A percentile compares a stretch with the other conserved stretches of the same genome.
These are phyloP conservation scores for Ophion slaviceki DNA, from an alignment of 2,888 invertebrate genomes.

Conservation along the genomic window DNA sequence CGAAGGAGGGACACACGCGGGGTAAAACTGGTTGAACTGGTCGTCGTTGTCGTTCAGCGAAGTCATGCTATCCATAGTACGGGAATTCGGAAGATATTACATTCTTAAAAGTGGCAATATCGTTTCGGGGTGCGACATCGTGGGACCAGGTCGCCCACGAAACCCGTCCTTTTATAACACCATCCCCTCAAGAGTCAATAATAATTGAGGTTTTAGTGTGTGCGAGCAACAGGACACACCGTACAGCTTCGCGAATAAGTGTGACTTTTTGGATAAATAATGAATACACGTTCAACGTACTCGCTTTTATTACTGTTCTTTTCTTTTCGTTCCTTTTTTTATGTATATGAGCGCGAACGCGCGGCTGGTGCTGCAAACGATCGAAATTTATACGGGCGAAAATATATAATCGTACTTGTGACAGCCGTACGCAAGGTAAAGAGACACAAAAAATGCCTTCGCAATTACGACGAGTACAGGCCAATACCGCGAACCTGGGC, in stretches of 20 bases:
- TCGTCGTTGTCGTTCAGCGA: slow-evolving; percentile 69
- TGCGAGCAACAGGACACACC: not conserved
- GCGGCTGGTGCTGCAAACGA: slow-evolving; percentile 1
- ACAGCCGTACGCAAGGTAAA: not conserved
- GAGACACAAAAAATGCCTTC: not conserved
- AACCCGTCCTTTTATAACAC: slow-evolving; percentile 37
- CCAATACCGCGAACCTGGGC: not conserved
- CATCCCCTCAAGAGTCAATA: slow-evolving; percentile 41
- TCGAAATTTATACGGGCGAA: not conserved
- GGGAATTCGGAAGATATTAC: slow-evolving; percentile 67
- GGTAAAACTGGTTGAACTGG: slow-evolving; percentile 69
- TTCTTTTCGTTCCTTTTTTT: not conserved
- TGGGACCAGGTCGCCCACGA: slow-evolving; percentile 60
- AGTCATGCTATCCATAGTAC: slow-evolving; percentile 69
- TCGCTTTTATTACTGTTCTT: not conserved
- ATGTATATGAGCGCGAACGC: not conserved
- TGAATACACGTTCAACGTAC: not conserved
- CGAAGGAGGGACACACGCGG: slow-evolving; percentile 67
- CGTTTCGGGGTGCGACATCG: slow-evolving; percentile 64
- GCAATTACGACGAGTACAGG: not conserved
- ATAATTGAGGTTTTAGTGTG: slow-evolving; percentile 53
- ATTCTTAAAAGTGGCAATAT: slow-evolving; percentile 58
- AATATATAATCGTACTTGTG: slow-evolving; percentile 11
- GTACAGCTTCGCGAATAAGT: slow-evolving; percentile 1
- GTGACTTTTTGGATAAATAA: slow-evolving; percentile 19